Percentiles rank a stretch among this genome's conserved stretches.
Evolutionary conservation across 2,113 vertebrate genomes (phyloP).

Genomic region (Gavialis gangeticus): DNA sequence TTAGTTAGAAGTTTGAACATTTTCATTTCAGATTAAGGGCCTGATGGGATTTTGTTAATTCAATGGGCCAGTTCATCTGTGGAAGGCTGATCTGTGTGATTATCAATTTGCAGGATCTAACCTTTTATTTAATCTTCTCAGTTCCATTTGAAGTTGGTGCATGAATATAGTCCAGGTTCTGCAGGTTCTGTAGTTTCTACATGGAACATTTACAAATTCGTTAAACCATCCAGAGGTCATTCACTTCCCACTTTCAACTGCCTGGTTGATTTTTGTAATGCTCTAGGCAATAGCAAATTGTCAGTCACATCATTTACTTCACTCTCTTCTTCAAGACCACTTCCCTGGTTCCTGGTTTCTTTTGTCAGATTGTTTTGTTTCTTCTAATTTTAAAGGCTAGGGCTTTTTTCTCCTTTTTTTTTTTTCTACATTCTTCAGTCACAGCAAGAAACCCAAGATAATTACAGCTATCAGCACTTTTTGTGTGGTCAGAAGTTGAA

Average conservation of each 20-base stretch:
- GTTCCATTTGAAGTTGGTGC: background rate
- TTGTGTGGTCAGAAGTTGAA: slow-evolving; percentile 55
- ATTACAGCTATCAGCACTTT: slow-evolving; percentile 56
- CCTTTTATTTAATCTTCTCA: background rate
- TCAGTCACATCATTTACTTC: slow-evolving; percentile 57
- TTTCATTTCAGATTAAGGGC: background rate
- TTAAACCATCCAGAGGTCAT: slow-evolving; percentile 53
- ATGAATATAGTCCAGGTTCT: slow-evolving; percentile 13
- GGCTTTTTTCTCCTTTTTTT: background rate
- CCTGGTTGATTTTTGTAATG: slow-evolving; percentile 74
- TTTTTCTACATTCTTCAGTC: slow-evolving; percentile 33
- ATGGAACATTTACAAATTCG: slow-evolving; percentile 57
- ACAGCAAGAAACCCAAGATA: slow-evolving; percentile 3
- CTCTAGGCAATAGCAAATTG: slow-evolving; percentile 69
- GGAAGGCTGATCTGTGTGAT: background rate
- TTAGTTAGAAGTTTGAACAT: background rate
- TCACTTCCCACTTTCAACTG: slow-evolving; percentile 67
- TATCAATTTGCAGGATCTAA: background rate
- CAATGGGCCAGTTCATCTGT: background rate
- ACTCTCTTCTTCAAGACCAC: slow-evolving; percentile 52
- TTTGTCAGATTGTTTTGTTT: slow-evolving; percentile 64
- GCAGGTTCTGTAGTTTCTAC: slow-evolving; percentile 56
- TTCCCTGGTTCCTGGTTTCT: slow-evolving; percentile 57
- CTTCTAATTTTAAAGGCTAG: slow-evolving; percentile 43
- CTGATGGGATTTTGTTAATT: background rate